Evolutionary conservation across 2,888 invertebrate genomes (phyloP).

Genomic region (Antitype chi): DNA sequence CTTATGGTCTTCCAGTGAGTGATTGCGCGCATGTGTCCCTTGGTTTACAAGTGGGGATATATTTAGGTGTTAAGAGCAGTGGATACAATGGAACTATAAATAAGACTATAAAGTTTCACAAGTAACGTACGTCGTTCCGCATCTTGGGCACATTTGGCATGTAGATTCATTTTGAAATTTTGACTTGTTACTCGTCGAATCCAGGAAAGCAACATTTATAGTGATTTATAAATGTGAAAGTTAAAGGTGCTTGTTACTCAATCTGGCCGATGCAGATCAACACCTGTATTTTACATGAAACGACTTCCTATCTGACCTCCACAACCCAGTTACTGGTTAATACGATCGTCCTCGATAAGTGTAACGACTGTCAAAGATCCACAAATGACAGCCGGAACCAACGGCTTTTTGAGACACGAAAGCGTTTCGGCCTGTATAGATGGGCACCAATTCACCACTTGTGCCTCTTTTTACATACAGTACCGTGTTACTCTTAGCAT

Average conservation of each 20-base stretch:
- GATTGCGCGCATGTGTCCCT: conserved; percentile 18
- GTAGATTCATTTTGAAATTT: not conserved
- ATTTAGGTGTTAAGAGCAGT: conserved; percentile 22
- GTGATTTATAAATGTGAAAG: not conserved
- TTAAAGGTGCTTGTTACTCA: not conserved
- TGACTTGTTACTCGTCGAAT: not conserved
- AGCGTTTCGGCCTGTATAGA: no score
- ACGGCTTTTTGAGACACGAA: no score
- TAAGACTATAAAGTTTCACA: not conserved
- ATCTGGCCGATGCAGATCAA: no score
- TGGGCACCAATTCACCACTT: no score
- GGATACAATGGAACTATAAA: conserved; percentile 5
- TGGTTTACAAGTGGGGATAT: conserved; percentile 33
- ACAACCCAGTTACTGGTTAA: no score
- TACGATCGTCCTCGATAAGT: no score
- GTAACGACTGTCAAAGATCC: no score
- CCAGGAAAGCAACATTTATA: not conserved
- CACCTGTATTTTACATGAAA: no score
- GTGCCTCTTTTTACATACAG: no score
- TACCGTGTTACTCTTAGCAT: no score
- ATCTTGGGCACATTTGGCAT: not conserved
- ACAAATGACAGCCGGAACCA: no score
- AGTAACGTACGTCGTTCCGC: not conserved
- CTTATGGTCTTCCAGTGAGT: conserved; percentile 19
- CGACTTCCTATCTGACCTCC: no score